These are phyloP conservation scores for Neolamprologus toae DNA, from an alignment of 2,113 vertebrate species.

Conservation along the genomic window DNA sequence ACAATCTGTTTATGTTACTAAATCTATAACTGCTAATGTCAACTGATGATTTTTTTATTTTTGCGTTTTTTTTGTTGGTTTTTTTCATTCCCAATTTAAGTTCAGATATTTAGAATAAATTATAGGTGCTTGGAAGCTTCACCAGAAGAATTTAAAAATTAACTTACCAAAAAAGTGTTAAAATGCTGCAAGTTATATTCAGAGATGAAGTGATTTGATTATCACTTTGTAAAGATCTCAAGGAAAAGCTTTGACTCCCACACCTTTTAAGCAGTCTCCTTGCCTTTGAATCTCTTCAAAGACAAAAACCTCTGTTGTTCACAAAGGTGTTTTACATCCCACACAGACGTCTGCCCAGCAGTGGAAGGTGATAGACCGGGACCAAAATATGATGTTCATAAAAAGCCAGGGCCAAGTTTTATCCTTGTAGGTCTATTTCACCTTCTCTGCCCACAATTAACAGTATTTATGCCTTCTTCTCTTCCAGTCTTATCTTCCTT, in stretches of 20 bases:
- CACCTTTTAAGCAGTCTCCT: not conserved
- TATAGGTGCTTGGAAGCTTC: not conserved
- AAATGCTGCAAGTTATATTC: not conserved
- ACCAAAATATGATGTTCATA: not conserved
- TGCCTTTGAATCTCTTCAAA: not conserved
- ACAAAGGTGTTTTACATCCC: not conserved
- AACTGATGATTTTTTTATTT: not conserved
- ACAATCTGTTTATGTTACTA: not conserved
- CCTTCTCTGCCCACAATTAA: not conserved
- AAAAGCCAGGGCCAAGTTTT: not conserved
- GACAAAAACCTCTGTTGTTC: not conserved
- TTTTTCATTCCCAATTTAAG: not conserved
- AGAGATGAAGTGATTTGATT: not conserved
- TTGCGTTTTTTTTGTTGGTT: fast-evolving
- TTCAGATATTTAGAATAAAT: not conserved
- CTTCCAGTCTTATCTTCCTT: not conserved
- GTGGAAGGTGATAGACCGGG: not conserved
- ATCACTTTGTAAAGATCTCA: not conserved
- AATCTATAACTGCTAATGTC: not conserved
- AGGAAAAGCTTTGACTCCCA: not conserved
- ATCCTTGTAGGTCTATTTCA: not conserved
- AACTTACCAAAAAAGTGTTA: not conserved
- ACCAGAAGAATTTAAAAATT: not conserved
- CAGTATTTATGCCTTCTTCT: not conserved
- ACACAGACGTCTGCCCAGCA: not conserved